Percentiles rank a stretch among this genome's conserved stretches.
Conservation (phyloP, 2,797 vertebrate species). For the Urosaurus nigricauda region DNA sequence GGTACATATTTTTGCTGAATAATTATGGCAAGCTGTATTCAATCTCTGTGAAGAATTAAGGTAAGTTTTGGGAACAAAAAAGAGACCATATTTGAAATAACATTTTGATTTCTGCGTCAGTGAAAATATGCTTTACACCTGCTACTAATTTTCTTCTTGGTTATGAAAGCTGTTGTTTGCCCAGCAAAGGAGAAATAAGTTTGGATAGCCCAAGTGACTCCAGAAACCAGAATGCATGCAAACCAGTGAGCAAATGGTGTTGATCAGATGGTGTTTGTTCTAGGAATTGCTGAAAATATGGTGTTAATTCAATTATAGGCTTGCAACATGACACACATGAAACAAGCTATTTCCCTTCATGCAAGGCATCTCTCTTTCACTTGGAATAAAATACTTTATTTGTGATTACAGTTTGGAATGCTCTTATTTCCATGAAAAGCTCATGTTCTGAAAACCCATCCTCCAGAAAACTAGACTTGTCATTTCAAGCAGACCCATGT, state of each 20-base stretch:
- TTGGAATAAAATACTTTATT: conserved; percentile 8
- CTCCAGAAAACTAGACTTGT: conserved; percentile 23
- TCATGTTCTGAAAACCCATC: not conserved
- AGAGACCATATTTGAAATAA: conserved; percentile 27
- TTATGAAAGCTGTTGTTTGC: conserved; percentile 24
- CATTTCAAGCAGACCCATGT: not conserved
- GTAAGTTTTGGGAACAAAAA: conserved; percentile 21
- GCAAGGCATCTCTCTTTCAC: conserved; percentile 31
- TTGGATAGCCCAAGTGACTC: conserved; percentile 26
- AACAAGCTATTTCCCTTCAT: conserved; percentile 42
- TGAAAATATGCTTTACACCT: conserved; percentile 42
- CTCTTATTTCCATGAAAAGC: not conserved
- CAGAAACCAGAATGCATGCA: conserved; percentile 24
- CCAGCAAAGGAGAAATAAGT: not conserved
- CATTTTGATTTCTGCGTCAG: conserved; percentile 48
- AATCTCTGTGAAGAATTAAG: conserved; percentile 21
- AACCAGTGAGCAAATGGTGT: conserved; percentile 26
- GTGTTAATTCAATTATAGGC: conserved; percentile 19
- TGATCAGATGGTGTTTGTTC: conserved; percentile 38
- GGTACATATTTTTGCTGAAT: not conserved
- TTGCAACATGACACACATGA: not conserved
- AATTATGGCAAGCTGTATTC: conserved; percentile 20
- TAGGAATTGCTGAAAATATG: conserved; percentile 40
- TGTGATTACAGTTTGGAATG: conserved; percentile 22
- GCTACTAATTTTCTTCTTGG: conserved; percentile 43